Base-by-base conservation (phyloP, 2,113 vertebrate species). In the Pogonocichla stellata region DNA sequence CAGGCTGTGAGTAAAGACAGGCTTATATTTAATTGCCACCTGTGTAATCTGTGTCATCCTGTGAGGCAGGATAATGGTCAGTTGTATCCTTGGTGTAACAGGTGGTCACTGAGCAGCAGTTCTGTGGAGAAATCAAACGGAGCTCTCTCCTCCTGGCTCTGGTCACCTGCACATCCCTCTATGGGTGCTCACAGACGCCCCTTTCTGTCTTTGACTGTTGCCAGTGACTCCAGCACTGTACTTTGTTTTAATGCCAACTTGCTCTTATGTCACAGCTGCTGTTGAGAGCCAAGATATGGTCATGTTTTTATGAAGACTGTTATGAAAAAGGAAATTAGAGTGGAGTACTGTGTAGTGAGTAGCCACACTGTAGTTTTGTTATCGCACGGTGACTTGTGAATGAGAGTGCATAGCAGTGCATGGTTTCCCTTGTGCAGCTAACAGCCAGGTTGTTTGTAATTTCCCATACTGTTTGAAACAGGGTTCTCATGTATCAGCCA, bases 401-500 rank as follows among this genome's bases (percentile, higher is more conserved):
- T 60, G 58, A 75, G 50, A 88, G 74, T 38, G 40, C 82, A 56
- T 87, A 42, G 65, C 18, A 19, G 85, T 69, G 26, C 33, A 1
- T 83, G 5, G 12, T 53, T 91, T 92, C 72, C 91, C 58, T 86
- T 64, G 62, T 51, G 43, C 75, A 79, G 88, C 92, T 96, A 93
- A 96, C 19, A 45, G 65, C 80, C 90, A 88, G 92, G 86, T 90
- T 92, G 90, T 96, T 96, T 96, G 90, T 97, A 92, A 97, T 87
- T 94, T 95, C 92, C 86, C 48, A 4, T 94, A 84, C 96, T 97
- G 57, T 97, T 97, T 83, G 40, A 96, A 97, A 97, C 98, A 99
- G 99, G 85, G 99, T 99, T 91, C 97, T 99, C 96, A 98, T 98
- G 92, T 99, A 99, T 96, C 99, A 99, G 98, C 99, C 99, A 58